phyloP scores from a whole-genome alignment of 1,140 invertebrate species.

The Brachionus koreanus region DNA sequence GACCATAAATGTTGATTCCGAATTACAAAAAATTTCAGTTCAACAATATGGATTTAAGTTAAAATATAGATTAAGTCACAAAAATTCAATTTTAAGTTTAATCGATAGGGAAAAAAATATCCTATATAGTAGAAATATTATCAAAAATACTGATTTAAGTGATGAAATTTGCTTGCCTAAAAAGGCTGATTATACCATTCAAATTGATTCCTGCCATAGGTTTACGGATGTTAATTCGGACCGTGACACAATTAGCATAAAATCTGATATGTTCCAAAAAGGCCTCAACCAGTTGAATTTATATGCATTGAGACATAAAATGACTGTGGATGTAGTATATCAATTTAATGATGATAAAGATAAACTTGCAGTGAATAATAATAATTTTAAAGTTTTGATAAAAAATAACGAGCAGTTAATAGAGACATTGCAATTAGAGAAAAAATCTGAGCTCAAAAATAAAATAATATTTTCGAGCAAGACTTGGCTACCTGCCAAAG shows the following conservation, averaged over 20 bases:
- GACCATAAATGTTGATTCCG: conserved; percentile 25
- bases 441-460: neutral
- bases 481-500: neutral
- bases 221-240: conserved; percentile 61
- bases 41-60: conserved; percentile 53
- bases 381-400: neutral
- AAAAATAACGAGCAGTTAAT: neutral
- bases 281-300: neutral
- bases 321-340: neutral
- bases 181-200: conserved; percentile 69
- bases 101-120: conserved; percentile 33
- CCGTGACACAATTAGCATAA: neutral
- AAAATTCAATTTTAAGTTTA: conserved; percentile 51
- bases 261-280: neutral
- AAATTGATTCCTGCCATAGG: conserved; percentile 75
- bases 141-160: conserved; percentile 46
- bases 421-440: neutral
- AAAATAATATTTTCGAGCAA: neutral
- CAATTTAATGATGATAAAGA: conserved; percentile 9
- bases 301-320: neutral
- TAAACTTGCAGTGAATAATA: neutral
- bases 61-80: conserved; percentile 52
- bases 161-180: conserved; percentile 56
- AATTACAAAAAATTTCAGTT: conserved; percentile 50
- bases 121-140: conserved; percentile 16